Percentiles rank a stretch among this genome's conserved stretches.
phyloP scores from a whole-genome alignment of 2,888 invertebrate genomes.

The Lasius fuliginosus region DNA sequence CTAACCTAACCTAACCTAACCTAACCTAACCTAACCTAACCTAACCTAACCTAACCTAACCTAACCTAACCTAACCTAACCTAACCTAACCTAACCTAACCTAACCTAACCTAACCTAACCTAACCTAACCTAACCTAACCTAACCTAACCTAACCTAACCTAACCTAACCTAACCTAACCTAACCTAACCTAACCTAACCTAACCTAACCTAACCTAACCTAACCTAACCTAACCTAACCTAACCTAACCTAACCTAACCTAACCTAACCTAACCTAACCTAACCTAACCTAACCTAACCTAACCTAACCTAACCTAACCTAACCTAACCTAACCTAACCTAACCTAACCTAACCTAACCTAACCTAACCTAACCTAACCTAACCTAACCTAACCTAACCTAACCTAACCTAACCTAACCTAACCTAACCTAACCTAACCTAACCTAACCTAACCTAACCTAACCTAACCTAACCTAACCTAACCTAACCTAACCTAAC shows the following conservation, averaged over 20 bases:
- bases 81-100: constrained; percentile 24
- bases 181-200: constrained; percentile 28
- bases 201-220: constrained; percentile 31
- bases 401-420: constrained; percentile 30
- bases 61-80: constrained; percentile 28
- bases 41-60: constrained; percentile 31
- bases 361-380: constrained; percentile 30
- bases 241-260: constrained; percentile 28
- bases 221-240: constrained; percentile 28
- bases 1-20: constrained; percentile 30
- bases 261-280: constrained; percentile 28
- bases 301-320: constrained; percentile 31
- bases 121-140: constrained; percentile 26
- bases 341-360: constrained; percentile 28
- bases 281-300: constrained; percentile 31
- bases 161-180: constrained; percentile 28
- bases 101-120: constrained; percentile 28
- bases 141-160: constrained; percentile 28
- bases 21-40: constrained; percentile 31
- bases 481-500: constrained; percentile 31
- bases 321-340: constrained; percentile 26
- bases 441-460: constrained; percentile 28
- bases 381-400: constrained; percentile 31
- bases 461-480: constrained; percentile 28
- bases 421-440: constrained; percentile 30